phyloP scores from a whole-genome alignment of 2,888 invertebrate genomes.

The Conops quadrifasciatus region DNA sequence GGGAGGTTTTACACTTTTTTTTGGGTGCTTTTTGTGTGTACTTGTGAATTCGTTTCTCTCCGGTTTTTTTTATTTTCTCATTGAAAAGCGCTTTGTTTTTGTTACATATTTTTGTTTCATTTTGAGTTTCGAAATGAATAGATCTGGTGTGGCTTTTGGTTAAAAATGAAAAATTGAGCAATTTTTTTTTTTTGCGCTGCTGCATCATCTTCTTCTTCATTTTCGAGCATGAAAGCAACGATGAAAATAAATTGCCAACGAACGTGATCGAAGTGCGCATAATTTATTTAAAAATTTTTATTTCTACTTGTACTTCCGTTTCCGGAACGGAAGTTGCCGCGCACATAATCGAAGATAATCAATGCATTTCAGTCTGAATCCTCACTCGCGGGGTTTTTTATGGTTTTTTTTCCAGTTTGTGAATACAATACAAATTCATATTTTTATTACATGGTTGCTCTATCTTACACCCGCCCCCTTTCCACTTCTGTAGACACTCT shows the following conservation, averaged over 20 bases:
- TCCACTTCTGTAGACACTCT: background rate
- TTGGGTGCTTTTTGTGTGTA: background rate
- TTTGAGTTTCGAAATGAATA: constrained; percentile 20
- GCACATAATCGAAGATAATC: background rate
- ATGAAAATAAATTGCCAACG: constrained; percentile 15
- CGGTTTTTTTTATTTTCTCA: background rate
- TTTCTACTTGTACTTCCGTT: background rate
- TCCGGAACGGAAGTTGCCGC: background rate
- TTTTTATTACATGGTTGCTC: background rate
- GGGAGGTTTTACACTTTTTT: background rate
- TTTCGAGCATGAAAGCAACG: background rate
- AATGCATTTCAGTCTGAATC: background rate
- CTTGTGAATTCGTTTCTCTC: background rate
- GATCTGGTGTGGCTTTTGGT: background rate
- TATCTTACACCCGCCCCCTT: background rate
- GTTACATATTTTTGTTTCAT: background rate
- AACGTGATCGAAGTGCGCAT: constrained; percentile 27
- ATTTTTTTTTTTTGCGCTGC: background rate
- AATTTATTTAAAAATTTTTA: constrained; percentile 29
- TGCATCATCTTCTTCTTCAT: background rate
- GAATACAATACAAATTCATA: background rate
- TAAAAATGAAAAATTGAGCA: constrained; percentile 16
- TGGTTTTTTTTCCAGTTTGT: background rate
- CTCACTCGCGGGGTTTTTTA: constrained; percentile 4
- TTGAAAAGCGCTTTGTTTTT: no score